These are phyloP conservation scores for Drosophila novamexicana DNA, from an alignment of 1,140 invertebrate genomes.

Conservation along the genomic window DNA sequence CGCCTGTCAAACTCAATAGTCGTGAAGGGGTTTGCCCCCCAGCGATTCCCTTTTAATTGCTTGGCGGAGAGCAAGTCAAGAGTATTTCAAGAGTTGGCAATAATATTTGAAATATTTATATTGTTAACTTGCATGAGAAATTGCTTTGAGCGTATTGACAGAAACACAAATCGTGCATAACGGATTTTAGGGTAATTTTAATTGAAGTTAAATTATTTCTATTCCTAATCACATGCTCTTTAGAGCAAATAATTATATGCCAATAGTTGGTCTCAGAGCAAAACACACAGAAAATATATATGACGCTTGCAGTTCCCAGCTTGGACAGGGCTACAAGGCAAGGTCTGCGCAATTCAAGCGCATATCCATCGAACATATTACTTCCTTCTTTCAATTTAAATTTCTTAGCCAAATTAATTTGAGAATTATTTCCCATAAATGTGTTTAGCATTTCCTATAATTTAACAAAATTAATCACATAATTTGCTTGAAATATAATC, in stretches of 20 bases:
- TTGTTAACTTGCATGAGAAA: not conserved
- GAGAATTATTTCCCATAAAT: not conserved
- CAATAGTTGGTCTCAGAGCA: too few relatives aligned
- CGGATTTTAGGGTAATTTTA: not conserved
- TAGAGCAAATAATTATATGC: not conserved
- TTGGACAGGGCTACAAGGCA: too few relatives aligned
- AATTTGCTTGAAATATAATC: slow-evolving; percentile 13
- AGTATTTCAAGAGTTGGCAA: not conserved
- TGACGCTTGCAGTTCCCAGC: too few relatives aligned
- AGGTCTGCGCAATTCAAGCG: too few relatives aligned
- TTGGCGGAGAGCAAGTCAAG: not conserved
- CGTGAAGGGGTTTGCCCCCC: not conserved
- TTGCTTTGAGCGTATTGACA: not conserved
- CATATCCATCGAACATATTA: too few relatives aligned
- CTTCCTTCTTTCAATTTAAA: not conserved
- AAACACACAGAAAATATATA: too few relatives aligned
- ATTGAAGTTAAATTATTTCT: not conserved
- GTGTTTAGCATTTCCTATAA: slow-evolving; percentile 7
- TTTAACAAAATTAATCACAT: slow-evolving; percentile 33
- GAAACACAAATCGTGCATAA: not conserved
- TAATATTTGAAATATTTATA: not conserved
- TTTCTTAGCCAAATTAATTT: too few relatives aligned
- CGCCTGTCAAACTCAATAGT: slow-evolving; percentile 27
- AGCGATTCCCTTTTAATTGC: not conserved
- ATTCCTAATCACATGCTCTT: not conserved